phyloP scores from a whole-genome alignment of 2,888 invertebrate genomes.

The Harpagoxenus sublaevis region DNA sequence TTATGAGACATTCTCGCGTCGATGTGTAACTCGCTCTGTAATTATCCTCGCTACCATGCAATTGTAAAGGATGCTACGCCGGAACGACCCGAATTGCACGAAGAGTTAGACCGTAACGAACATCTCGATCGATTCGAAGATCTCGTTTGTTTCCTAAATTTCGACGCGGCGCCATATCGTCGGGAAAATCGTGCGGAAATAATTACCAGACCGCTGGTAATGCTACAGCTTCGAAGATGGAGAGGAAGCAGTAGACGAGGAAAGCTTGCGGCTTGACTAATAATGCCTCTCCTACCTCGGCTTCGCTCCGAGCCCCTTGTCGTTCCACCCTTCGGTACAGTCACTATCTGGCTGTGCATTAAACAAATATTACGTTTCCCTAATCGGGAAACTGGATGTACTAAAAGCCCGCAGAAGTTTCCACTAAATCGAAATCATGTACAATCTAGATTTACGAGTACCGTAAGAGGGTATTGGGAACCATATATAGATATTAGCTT shows the following conservation, averaged over 20 bases:
- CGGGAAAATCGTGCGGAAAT: constrained; percentile 78
- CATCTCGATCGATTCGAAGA: constrained; percentile 57
- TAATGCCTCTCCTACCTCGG: neutral
- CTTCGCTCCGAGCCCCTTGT: constrained; percentile 19
- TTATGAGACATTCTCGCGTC: neutral
- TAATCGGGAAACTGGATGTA: constrained; percentile 62
- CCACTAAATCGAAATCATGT: constrained; percentile 50
- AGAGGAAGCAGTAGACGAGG: constrained; percentile 39
- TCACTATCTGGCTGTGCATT: constrained; percentile 66
- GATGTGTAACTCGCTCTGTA: neutral
- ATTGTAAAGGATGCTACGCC: neutral
- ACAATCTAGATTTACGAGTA: constrained; percentile 20
- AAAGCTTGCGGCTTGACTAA: constrained; percentile 46
- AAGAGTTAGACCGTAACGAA: constrained; percentile 7
- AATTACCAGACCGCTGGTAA: constrained; percentile 73
- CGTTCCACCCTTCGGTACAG: constrained; percentile 7
- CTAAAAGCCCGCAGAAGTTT: constrained; percentile 63
- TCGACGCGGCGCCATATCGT: constrained; percentile 55
- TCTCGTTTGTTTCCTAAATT: constrained; percentile 57
- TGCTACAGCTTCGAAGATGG: constrained; percentile 53
- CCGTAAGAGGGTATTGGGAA: neutral
- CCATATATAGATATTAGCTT: neutral
- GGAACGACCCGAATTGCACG: neutral
- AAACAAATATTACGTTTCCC: constrained; percentile 72
- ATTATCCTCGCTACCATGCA: constrained; percentile 27